phyloP scores from a whole-genome alignment of 2,113 vertebrate genomes.

The Willisornis vidua region DNA sequence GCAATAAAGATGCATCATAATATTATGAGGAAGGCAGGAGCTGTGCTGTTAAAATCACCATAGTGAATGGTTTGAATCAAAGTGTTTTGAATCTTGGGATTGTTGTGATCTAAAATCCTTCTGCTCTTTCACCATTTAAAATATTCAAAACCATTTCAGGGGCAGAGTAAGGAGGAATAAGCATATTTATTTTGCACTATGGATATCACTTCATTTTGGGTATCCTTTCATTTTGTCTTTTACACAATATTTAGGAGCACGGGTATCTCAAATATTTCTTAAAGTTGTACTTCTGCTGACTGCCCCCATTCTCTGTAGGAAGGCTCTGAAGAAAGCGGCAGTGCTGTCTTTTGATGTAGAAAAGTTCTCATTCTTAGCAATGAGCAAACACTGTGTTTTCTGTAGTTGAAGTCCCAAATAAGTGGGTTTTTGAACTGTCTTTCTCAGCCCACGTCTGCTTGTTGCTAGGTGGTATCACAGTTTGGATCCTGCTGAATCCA shows the following conservation, averaged over 20 bases:
- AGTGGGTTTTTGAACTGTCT: background rate
- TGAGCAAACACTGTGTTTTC: background rate
- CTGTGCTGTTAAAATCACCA: background rate
- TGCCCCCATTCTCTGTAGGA: background rate
- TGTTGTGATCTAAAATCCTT: background rate
- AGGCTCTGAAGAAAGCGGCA: background rate
- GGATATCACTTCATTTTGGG: background rate
- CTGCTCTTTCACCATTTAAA: background rate
- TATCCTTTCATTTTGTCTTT: background rate
- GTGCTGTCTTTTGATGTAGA: background rate
- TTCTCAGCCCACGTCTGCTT: background rate
- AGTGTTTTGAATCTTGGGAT: background rate
- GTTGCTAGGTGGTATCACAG: background rate
- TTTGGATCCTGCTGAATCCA: background rate
- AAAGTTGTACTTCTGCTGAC: background rate
- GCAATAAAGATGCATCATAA: background rate
- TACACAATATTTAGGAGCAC: background rate
- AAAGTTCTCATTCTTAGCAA: background rate
- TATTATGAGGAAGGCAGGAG: background rate
- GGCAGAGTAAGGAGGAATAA: background rate
- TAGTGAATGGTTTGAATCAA: background rate
- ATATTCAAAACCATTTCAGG: background rate
- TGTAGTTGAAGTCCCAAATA: background rate
- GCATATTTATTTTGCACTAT: background rate
- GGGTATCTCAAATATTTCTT: background rate